Evolutionary conservation across 2,888 invertebrate species (phyloP), one percentile per base, ranked within the genome.

Genomic region (Drosophila prolongata): DNA sequence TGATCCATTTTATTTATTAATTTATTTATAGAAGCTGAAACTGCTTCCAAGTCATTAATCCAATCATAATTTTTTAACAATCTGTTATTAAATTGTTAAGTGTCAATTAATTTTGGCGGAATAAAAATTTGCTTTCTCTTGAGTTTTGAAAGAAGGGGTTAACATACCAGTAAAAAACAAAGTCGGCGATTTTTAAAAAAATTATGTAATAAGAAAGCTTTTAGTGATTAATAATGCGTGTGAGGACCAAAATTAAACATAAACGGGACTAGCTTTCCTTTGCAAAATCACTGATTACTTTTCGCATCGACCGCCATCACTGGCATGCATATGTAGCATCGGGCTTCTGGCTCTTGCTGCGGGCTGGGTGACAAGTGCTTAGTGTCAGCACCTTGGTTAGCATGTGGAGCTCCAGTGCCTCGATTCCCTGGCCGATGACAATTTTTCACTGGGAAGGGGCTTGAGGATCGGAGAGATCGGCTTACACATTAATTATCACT

Each of bases 401-500:
- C 83, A 83, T 87, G 82, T 75, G 79, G 76, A 60, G 66, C 59
- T 53, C 49, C 34, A 53, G 49, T 55, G 24, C 49, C 50, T 50
- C 56, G 44, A 38, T 8, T 50, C 40, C 34, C 43, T 47, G 69
- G 49, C 70, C 76, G 87, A 87, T 89, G 86, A 86, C 86, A 86
- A 87, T 89, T 89, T 80, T 77, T 16, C 16, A 13, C 16, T 34
- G 49, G 16, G 78, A 50, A 54, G 40, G 50, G 44, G 59, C 16
- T 24, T 53, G 60, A 40, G 66, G 75, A 47, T 34, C 16, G 50
- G 54, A 27, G 49, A 69, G 69, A 82, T 89, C 85, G 83, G 77
- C 86, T 91, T 91, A 90, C 90, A 90, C 91, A 91, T 90, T 90
- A 91, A 90, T 90, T 90, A 91, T 90, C 91, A 90, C 89, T 90